These are phyloP conservation scores for Micrasema longulum DNA, from an alignment of 1,140 invertebrate genomes.

Conservation along the genomic window DNA sequence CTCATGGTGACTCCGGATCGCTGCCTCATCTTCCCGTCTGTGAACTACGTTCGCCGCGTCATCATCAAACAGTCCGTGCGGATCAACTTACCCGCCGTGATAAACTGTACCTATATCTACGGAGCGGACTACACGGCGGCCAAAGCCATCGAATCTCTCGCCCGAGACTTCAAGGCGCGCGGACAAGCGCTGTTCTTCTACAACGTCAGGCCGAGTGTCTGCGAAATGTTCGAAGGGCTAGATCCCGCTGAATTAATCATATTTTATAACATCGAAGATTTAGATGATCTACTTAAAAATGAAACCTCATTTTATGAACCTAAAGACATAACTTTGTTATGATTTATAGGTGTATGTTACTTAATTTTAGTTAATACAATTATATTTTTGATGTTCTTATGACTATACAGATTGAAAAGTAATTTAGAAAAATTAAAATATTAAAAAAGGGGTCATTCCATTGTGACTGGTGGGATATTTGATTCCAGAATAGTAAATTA, in stretches of 20 bases:
- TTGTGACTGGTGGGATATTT: no score
- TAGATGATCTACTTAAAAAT: slow-evolving; percentile 74
- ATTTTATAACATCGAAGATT: slow-evolving; percentile 78
- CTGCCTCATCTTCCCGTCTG: slow-evolving; percentile 87
- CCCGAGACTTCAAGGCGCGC: slow-evolving; percentile 76
- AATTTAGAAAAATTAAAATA: no score
- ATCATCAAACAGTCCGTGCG: slow-evolving; percentile 82
- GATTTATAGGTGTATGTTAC: no score
- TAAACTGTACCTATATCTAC: slow-evolving; percentile 86
- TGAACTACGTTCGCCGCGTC: slow-evolving; percentile 84
- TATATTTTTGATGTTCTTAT: no score
- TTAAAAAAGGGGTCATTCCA: no score
- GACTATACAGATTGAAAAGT: no score
- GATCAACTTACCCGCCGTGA: slow-evolving; percentile 77
- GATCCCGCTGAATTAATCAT: slow-evolving; percentile 77
- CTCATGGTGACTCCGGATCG: slow-evolving; percentile 85
- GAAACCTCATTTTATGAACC: slow-evolving; percentile 8
- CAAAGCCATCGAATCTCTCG: slow-evolving; percentile 76
- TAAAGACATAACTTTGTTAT: background rate
- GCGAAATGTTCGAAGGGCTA: slow-evolving; percentile 79
- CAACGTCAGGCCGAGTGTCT: slow-evolving; percentile 82
- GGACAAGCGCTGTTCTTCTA: slow-evolving; percentile 82
- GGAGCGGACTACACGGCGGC: slow-evolving; percentile 85
- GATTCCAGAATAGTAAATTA: no score
- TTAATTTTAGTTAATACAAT: no score